Base-by-base conservation (phyloP, 2,888 invertebrate species). In the Pecten maximus region DNA sequence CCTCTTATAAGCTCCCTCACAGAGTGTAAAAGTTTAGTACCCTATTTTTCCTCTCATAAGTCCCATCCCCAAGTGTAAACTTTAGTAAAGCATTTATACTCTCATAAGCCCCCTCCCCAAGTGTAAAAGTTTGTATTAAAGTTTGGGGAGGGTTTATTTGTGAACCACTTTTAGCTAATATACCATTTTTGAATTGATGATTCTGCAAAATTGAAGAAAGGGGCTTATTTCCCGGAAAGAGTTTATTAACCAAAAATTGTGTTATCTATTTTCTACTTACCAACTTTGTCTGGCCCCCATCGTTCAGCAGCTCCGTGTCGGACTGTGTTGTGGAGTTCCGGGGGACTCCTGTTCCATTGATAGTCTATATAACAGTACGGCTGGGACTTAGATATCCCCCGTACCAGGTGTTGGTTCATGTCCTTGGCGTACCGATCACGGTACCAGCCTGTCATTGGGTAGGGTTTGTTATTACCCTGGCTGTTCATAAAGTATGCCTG, bases 231-330 rank as follows among this genome's bases (percentile, higher is more conserved):
- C n/a, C n/a, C n/a, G n/a, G n/a, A 88, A 6, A 39, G 35, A 40
- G 23, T 35, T 28, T 12, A 35, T 54, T 12, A 8, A 44, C 15
- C 50, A 4, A 10, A 54, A 19, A 19, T 28, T 74, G n/a, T 44
- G 12, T 23, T 54, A 40, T 19, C 40, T 35, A 12, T 40, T n/a
- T n/a, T 87, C 12, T 10, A 89, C 95, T 90, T 91, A 96, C 97
- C 97, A 86, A 95, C 93, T 94, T 95, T 96, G 90, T 96, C 94
- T 12, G 95, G 96, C 15, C 96, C 96, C 97, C 97, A 97, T 88
- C 95, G 93, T 44, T 96, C 95, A 12, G 96, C 95, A 0, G 96
- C 96, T 12, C 96, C 95, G 8, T 95, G 95, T 87, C 96, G 92
- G 90, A 96, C 95, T 0, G 95, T 95, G 93, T 96, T 94, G 92